Evolutionary conservation across 2,113 vertebrate species (phyloP).

Genomic region (Falco punctatus): DNA sequence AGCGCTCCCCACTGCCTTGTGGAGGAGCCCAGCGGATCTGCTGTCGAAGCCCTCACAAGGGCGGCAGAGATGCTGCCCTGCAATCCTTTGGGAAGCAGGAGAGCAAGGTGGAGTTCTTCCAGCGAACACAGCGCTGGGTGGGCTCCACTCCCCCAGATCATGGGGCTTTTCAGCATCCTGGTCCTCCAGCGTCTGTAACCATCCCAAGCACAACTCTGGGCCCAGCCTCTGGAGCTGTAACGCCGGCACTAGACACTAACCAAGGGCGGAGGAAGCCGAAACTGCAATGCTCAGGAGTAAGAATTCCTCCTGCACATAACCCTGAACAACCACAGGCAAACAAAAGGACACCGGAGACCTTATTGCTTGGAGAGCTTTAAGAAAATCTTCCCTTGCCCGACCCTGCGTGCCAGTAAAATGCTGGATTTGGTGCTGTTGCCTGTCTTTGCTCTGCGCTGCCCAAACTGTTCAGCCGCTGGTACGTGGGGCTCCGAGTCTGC

Average conservation of each 20-base stretch:
- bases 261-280: not conserved
- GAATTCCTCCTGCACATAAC: not conserved
- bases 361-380: not conserved
- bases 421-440: not conserved
- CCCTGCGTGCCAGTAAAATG: not conserved
- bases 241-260: not conserved
- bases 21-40: not conserved
- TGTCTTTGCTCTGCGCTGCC: not conserved
- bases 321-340: not conserved
- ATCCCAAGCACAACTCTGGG: accelerated
- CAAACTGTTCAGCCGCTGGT: too few relatives aligned
- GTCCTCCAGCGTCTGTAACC: accelerated
- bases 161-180: accelerated
- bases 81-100: not conserved
- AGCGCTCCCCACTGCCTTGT: not conserved
- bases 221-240: not conserved
- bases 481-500: not conserved
- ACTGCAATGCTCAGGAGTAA: not conserved
- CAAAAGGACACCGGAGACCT: not conserved
- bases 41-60: accelerated
- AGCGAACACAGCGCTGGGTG: not conserved
- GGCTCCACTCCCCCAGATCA: not conserved
- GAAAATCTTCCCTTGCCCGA: not conserved
- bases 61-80: not conserved
- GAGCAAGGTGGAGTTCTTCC: not conserved